phyloP scores from a whole-genome alignment of 2,888 invertebrate species.

The Stenurella melanura region DNA sequence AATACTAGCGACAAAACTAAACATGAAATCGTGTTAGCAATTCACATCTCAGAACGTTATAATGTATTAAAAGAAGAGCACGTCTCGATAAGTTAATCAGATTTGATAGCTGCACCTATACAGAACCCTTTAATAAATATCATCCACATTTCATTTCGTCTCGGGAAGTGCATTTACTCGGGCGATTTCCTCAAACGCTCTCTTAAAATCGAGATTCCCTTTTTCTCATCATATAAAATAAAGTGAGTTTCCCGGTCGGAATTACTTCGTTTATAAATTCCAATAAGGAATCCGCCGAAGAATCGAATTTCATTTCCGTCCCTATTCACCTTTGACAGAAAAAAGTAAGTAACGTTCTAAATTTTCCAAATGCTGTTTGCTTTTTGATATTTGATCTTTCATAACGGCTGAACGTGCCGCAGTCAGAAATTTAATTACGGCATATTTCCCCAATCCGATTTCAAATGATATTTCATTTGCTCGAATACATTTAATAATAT shows the following conservation, averaged over 20 bases:
- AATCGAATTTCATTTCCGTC: conserved; percentile 57
- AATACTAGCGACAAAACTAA: conserved; percentile 10
- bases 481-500: neutral
- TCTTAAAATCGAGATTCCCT: conserved; percentile 50
- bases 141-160: conserved; percentile 15
- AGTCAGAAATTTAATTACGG: conserved; percentile 34
- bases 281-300: conserved; percentile 55
- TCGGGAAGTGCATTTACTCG: conserved; percentile 21
- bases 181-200: conserved; percentile 35
- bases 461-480: neutral
- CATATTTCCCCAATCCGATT: conserved; percentile 4
- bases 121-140: conserved; percentile 2
- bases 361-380: conserved; percentile 27
- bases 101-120: conserved; percentile 2
- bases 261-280: conserved; percentile 68
- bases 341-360: conserved; percentile 19
- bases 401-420: conserved; percentile 1
- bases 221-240: conserved; percentile 64
- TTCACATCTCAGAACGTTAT: neutral
- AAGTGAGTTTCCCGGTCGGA: conserved; percentile 66
- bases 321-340: conserved; percentile 41
- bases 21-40: neutral
- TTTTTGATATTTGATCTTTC: conserved; percentile 27
- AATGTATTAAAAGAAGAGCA: neutral
- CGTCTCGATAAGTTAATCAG: neutral